These are phyloP conservation scores for Drosophila setifemur DNA, from an alignment of 1,140 invertebrate genomes.

Conservation along the genomic window DNA sequence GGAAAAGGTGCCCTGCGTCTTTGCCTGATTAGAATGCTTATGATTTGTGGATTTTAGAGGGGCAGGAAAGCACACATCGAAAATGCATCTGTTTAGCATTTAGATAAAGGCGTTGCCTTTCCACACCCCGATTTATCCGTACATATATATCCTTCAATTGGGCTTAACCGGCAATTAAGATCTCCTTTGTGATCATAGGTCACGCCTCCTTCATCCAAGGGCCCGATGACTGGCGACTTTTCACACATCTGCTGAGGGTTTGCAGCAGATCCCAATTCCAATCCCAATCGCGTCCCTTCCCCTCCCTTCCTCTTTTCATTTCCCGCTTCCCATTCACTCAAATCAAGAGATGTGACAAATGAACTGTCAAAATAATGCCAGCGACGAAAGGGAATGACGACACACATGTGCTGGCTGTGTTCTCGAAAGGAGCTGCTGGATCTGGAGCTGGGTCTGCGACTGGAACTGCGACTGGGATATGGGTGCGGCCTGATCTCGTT, in stretches of 20 bases:
- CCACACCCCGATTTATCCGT: not conserved
- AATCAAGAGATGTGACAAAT: slow-evolving; percentile 74
- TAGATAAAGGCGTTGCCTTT: too few relatives aligned
- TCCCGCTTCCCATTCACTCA: slow-evolving; percentile 38
- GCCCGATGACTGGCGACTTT: slow-evolving; percentile 37
- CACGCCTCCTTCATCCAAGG: slow-evolving; percentile 17
- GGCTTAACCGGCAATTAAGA: slow-evolving; percentile 42
- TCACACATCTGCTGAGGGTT: slow-evolving; percentile 43
- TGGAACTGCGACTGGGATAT: too few relatives aligned
- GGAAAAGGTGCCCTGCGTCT: slow-evolving; percentile 21
- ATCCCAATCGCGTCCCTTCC: too few relatives aligned
- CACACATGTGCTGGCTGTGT: slow-evolving; percentile 35
- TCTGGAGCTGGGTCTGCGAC: slow-evolving; percentile 12
- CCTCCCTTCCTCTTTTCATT: not conserved
- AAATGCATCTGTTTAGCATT: not conserved
- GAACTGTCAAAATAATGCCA: slow-evolving; percentile 74
- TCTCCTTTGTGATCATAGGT: slow-evolving; percentile 22
- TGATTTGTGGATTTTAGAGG: slow-evolving; percentile 9
- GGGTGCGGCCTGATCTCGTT: slow-evolving; percentile 35
- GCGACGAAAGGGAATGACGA: slow-evolving; percentile 52
- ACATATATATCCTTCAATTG: not conserved
- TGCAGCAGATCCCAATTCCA: slow-evolving; percentile 13
- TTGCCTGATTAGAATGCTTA: slow-evolving; percentile 34
- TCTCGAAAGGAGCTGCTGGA: slow-evolving; percentile 6
- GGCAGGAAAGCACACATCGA: not conserved